Percentiles rank a stretch among this genome's conserved stretches.
Conservation (phyloP, 2,888 invertebrate genomes). For the Leptopilina myrica region DNA sequence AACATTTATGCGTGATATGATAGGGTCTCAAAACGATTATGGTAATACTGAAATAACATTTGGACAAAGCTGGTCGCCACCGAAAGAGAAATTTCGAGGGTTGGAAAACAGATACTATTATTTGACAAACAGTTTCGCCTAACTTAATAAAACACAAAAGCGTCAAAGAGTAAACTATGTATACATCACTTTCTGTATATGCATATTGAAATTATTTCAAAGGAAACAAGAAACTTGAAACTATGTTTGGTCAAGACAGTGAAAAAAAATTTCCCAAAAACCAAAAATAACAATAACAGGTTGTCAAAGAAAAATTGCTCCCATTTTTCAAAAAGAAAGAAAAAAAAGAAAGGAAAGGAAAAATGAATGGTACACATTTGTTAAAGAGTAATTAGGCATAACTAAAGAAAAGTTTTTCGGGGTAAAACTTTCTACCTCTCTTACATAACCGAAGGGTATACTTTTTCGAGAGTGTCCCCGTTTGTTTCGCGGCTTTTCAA, state of each 20-base stretch:
- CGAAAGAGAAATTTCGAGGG: background rate
- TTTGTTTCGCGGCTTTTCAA: constrained; percentile 50
- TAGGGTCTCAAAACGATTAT: constrained; percentile 33
- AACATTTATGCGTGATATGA: constrained; percentile 1
- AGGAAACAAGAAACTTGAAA: background rate
- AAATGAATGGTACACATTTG: too few species aligned
- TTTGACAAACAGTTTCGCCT: constrained; percentile 12
- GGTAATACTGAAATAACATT: constrained; percentile 27
- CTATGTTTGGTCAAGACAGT: too few species aligned
- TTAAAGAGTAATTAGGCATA: background rate
- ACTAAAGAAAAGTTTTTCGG: background rate
- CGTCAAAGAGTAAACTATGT: background rate
- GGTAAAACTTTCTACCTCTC: too few species aligned
- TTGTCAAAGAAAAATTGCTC: background rate
- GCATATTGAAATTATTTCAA: constrained; percentile 2
- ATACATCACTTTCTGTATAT: too few species aligned
- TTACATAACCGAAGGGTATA: constrained; percentile 32
- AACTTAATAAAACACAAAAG: constrained; percentile 14
- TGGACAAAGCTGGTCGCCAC: constrained; percentile 2
- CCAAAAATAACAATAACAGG: too few species aligned
- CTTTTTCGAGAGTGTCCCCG: constrained; percentile 3
- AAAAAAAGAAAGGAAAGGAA: too few species aligned
- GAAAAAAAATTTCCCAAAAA: too few species aligned
- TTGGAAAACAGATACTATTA: constrained; percentile 3
- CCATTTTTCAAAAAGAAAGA: too few species aligned